phyloP scores from a whole-genome alignment of 2,113 vertebrate species.

The Stigmatopora argus region DNA sequence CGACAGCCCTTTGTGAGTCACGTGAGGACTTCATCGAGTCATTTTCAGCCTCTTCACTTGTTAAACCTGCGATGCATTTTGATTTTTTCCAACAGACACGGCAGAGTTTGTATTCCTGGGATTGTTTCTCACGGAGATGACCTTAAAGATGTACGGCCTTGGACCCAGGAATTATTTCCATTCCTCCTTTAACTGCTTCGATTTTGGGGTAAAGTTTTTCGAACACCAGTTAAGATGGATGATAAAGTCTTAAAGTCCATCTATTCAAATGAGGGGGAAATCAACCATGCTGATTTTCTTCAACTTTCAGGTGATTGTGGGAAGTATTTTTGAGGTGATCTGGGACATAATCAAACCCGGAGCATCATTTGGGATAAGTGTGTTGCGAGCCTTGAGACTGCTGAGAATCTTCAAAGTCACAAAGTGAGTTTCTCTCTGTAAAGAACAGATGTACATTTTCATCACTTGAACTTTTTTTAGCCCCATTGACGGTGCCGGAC shows the following conservation, averaged over 20 bases:
- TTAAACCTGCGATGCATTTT: not conserved
- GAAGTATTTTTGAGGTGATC: constrained; percentile 96
- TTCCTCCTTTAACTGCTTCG: constrained; percentile 98
- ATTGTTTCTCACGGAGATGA: constrained; percentile 95
- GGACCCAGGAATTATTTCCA: constrained; percentile 94
- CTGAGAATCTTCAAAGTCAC: constrained; percentile 98
- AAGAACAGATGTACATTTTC: not conserved
- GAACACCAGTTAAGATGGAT: not conserved
- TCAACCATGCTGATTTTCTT: not conserved
- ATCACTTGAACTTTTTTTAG: too few relatives aligned
- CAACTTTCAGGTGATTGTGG: constrained; percentile 84
- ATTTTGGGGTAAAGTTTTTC: constrained; percentile 85
- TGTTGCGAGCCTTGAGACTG: constrained; percentile 84
- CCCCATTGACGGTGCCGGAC: too few relatives aligned
- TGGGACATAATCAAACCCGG: constrained; percentile 93
- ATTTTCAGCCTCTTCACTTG: not conserved
- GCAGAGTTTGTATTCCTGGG: constrained; percentile 96
- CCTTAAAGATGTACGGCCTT: constrained; percentile 95
- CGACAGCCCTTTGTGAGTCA: constrained; percentile 80
- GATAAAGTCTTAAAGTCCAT: not conserved
- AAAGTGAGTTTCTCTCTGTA: constrained; percentile 74
- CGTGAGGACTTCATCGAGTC: not conserved
- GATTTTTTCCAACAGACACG: constrained; percentile 71
- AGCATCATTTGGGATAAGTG: constrained; percentile 94
- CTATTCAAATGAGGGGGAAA: not conserved